Base-by-base conservation (phyloP, 2,113 vertebrate species). In the Pardalotus punctatus region DNA sequence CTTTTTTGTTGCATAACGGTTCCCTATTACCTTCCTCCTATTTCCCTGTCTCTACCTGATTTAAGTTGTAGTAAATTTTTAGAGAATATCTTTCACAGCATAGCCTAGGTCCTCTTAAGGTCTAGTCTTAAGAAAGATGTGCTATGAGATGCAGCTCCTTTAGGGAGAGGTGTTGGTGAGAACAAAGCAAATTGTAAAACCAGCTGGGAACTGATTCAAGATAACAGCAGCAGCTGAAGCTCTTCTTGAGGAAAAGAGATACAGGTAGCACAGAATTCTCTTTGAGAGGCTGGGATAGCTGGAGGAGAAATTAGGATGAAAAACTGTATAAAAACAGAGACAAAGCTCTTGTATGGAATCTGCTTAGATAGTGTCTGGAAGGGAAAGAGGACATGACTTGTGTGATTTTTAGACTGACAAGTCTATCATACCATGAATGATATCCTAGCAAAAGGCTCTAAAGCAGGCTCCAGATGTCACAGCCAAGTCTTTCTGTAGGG, bases 151-250 rank as follows among this genome's bases (percentile, higher is more conserved):
- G 27, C 29, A 88, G 15, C 8, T 67, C 18, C 80, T 51, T 74
- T 60, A 64, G 5, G 45, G 12, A 62, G 21, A 64, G 10, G 4
- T 64, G 27, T 38, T 9, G 1, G 24, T 4, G 1, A 6, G 6
- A 10, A 24, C 29, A 72, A 80, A 83, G 13, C 1, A 88, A 47
- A 51, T 38, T 62, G 5, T 18, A 91, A 94, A 82, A 54, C 29
- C 27, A 80, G 1, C 33, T 54, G 33, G 53, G 24, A 88, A 67
- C 31, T 16, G n/a, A 56, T 58, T 86, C 33, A 29, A 31, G 23
- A 19, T 67, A 51, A 71, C n/a, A 69, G 17, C 5, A 29, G 29
- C 3, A 12, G 7, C 38, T 38, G 38, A 54, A 92, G 29, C 18
- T 90, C 7, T 72, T 58, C 53, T 12, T 20, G 47, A 71, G 48